phyloP scores from a whole-genome alignment of 1,140 invertebrate genomes.

The Bacillus rossius region DNA sequence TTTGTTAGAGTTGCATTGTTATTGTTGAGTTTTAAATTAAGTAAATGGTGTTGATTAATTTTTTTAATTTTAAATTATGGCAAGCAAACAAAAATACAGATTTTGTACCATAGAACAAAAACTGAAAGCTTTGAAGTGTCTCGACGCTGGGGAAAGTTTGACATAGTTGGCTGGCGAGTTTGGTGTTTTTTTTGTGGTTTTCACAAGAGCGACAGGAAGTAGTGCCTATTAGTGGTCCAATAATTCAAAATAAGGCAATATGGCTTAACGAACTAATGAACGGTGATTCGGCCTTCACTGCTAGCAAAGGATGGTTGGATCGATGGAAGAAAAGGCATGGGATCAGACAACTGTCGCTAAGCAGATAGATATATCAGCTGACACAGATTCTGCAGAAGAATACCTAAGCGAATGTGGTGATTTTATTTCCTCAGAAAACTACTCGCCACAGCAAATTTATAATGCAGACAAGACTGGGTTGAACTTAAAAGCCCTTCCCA shows the following conservation, averaged over 20 bases:
- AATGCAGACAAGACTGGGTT: slow-evolving; percentile 40
- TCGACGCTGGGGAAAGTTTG: slow-evolving; percentile 1
- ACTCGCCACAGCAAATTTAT: slow-evolving; percentile 32
- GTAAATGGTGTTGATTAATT: background rate
- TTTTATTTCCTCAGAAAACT: slow-evolving; percentile 3
- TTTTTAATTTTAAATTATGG: slow-evolving; percentile 3
- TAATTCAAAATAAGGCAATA: slow-evolving; percentile 18
- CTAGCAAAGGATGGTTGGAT: slow-evolving; percentile 37
- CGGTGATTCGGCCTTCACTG: slow-evolving; percentile 24
- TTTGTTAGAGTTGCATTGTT: background rate
- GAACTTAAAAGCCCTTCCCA: slow-evolving; percentile 37
- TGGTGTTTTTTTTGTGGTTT: slow-evolving; percentile 16
- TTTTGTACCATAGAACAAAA: slow-evolving; percentile 3
- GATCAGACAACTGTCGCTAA: slow-evolving; percentile 32
- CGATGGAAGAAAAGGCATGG: slow-evolving; percentile 36
- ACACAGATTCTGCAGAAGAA: slow-evolving; percentile 16
- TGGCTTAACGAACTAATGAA: slow-evolving; percentile 15
- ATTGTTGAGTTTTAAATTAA: slow-evolving; percentile 4
- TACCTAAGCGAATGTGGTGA: slow-evolving; percentile 13
- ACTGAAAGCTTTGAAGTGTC: slow-evolving; percentile 4
- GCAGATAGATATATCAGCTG: slow-evolving; percentile 32
- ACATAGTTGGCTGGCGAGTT: slow-evolving; percentile 2
- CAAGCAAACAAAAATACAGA: slow-evolving; percentile 1
- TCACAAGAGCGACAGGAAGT: slow-evolving; percentile 9
- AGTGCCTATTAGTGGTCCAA: slow-evolving; percentile 13